Evolutionary conservation across 2,113 vertebrate species (phyloP).

Genomic region (Ellobius talpinus): DNA sequence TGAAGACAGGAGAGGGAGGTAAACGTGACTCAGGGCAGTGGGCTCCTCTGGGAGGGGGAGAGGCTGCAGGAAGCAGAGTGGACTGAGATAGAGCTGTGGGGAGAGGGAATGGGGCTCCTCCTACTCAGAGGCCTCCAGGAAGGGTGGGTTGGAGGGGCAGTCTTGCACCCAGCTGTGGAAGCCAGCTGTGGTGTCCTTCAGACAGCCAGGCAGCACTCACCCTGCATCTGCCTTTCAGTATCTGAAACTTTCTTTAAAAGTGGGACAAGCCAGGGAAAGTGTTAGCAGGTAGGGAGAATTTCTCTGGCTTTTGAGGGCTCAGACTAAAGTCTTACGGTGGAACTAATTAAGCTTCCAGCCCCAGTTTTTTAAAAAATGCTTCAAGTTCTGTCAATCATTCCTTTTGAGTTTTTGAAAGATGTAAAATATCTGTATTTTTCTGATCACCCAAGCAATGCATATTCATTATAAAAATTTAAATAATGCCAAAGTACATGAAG

Average conservation of each 20-base stretch:
- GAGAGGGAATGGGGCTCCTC: not conserved
- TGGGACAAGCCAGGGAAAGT: not conserved
- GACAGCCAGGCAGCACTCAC: not conserved
- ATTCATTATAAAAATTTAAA: constrained; percentile 13
- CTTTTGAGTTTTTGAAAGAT: not conserved
- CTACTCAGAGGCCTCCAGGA: not conserved
- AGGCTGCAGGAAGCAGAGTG: not conserved
- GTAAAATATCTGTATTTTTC: constrained; percentile 14
- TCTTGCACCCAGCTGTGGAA: not conserved
- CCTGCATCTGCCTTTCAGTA: not conserved
- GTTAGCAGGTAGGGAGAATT: not conserved
- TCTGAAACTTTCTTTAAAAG: not conserved
- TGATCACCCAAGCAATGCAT: not conserved
- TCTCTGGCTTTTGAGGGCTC: not conserved
- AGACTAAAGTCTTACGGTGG: not conserved
- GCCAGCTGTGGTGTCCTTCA: not conserved
- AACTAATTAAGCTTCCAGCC: not conserved
- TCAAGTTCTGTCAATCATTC: not conserved
- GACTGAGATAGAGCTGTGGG: not conserved
- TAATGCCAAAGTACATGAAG: not conserved
- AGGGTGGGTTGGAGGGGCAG: not conserved
- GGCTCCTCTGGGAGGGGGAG: not conserved
- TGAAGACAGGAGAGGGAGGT: not conserved
- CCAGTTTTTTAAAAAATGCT: not conserved
- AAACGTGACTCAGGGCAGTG: not conserved